Evolutionary conservation across 1,140 invertebrate genomes (phyloP), one percentile per base, ranked within the genome.

Genomic region (Kradibia gibbosae): DNA sequence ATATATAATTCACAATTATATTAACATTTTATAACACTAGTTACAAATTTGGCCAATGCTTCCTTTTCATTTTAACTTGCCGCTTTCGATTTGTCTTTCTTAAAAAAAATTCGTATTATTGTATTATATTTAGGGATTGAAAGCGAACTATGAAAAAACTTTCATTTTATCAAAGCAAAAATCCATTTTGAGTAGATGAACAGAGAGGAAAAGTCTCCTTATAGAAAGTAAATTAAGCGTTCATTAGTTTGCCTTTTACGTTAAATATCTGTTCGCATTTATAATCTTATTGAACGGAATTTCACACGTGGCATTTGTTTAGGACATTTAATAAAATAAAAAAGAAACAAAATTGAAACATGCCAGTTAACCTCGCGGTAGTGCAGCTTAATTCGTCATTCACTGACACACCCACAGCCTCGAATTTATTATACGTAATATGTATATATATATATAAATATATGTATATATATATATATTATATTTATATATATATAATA

Each of bases 341-440:
- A 48, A 31, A 78, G 31, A 50, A 36, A 67, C 8, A 62, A 39
- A 77, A 39, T 10, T 48, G 67, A 67, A 65, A 67, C 28, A 28
- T 36, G 53, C 36, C 10, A 71, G 50, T 48, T 53, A 22, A 28
- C 34, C 50, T 67, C 31, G 60, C 71, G 80, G 28, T 39, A 45
- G 39, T 72, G 70, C 42, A 48, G 42, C 48, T 53, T 48, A 50
- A 80, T 83, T 85, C 83, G 71, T 55, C 83, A 85, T 87, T 85
- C 84, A 85, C 82, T 86, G 85, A 85, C 88, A 87, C 87, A 87
- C 87, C 87, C 86, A 88, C 87, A 88, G 87, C 87, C 87, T 88
- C 85, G 83, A 83, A 87, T 84, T 74, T 73, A 86, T 84, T 85
- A 85, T 81, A 82, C 81, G 82, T 86, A 85, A 34, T 77, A n/a